Evolutionary conservation across 2,113 vertebrate species (phyloP).

Genomic region (Anser cygnoides): DNA sequence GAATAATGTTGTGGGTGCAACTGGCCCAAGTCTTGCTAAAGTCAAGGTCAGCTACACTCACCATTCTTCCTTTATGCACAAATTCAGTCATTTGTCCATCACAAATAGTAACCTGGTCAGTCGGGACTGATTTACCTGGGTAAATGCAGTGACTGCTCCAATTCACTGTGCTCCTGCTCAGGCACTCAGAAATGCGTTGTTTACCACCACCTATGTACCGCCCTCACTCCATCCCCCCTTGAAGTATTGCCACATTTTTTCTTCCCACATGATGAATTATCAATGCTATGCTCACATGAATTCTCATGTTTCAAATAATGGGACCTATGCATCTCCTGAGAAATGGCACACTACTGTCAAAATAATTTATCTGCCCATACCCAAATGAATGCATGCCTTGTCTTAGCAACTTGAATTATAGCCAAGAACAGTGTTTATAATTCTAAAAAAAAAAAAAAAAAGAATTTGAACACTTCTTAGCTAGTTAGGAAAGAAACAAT

Average conservation of each 20-base stretch:
- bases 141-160: not conserved
- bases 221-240: not conserved
- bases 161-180: not conserved
- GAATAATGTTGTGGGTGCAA: not conserved
- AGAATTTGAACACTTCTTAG: not conserved
- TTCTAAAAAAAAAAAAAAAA: not conserved
- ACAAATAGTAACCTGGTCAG: not conserved
- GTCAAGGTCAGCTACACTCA: not conserved
- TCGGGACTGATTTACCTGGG: not conserved
- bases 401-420: constrained; percentile 4
- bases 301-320: constrained; percentile 17
- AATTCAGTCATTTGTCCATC: not conserved
- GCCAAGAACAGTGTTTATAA: not conserved
- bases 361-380: constrained; percentile 40
- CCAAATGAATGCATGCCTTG: constrained; percentile 12
- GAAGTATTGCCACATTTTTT: not conserved
- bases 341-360: constrained; percentile 31
- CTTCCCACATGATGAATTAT: not conserved
- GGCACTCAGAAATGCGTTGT: not conserved
- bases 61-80: not conserved
- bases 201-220: not conserved
- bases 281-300: not conserved
- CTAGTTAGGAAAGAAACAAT: not conserved
- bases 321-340: not conserved
- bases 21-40: not conserved